Percentiles rank a stretch among this genome's conserved stretches.
These are phyloP conservation scores for Halisarca cf. caerulea DNA, from an alignment of 37 sponge, comb jelly and placozoan species.

Conservation along the genomic window DNA sequence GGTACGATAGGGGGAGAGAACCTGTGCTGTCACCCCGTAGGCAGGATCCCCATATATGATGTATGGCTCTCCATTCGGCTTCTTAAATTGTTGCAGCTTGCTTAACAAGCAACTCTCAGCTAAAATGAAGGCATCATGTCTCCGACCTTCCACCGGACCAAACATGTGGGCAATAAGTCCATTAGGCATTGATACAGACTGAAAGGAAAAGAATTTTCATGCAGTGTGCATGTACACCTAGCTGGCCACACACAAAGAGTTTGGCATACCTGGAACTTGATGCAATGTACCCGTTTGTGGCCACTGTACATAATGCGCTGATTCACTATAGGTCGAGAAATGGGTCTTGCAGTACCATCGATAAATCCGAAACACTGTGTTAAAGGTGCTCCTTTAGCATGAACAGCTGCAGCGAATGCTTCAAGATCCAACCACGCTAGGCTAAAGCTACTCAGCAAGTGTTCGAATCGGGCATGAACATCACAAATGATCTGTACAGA, in stretches of 20 bases:
- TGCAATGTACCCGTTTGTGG: neutral
- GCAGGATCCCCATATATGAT: neutral
- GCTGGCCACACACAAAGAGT: no score
- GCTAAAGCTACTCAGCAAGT: neutral
- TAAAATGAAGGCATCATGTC: neutral
- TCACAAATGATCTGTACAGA: neutral
- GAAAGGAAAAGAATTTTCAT: neutral
- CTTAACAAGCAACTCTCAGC: neutral
- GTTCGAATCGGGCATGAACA: neutral
- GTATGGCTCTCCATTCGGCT: neutral
- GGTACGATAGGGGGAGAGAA: neutral
- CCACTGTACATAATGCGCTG: slow-evolving; percentile 11
- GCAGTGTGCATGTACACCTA: neutral
- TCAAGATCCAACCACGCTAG: slow-evolving; percentile 9
- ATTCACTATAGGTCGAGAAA: neutral
- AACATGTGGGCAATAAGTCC: slow-evolving; percentile 6
- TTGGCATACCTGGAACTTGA: neutral
- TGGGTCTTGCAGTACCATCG: neutral
- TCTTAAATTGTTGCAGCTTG: neutral
- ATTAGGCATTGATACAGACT: neutral
- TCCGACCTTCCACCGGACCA: neutral
- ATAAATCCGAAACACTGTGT: neutral
- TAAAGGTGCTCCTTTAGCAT: neutral
- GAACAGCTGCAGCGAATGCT: neutral
- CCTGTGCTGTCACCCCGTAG: neutral